These are phyloP conservation scores for Andrena flavipes DNA, from an alignment of 2,888 invertebrate genomes.

Conservation along the genomic window DNA sequence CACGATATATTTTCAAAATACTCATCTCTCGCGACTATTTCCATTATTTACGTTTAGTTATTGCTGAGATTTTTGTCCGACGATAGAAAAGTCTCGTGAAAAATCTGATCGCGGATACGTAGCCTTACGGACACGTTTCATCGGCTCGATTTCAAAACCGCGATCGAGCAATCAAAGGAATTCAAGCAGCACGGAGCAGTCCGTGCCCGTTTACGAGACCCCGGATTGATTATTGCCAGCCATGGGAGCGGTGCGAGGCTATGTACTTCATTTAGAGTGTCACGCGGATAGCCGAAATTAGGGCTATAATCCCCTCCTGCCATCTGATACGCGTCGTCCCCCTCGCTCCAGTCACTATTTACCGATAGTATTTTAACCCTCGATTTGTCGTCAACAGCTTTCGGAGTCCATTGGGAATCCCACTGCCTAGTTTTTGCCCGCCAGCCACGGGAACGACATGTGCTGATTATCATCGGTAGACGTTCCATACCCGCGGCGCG, in stretches of 20 bases:
- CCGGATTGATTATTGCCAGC: constrained; percentile 43
- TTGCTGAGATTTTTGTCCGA: no score
- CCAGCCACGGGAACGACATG: constrained; percentile 65
- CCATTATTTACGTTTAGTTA: no score
- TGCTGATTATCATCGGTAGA: constrained; percentile 61
- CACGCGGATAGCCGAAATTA: constrained; percentile 81
- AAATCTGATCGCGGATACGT: no score
- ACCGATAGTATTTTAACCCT: constrained; percentile 85
- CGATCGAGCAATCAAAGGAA: constrained; percentile 19
- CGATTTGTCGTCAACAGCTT: constrained; percentile 85
- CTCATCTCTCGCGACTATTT: no score
- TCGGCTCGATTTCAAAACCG: not conserved
- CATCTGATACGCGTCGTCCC: constrained; percentile 79
- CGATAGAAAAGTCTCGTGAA: no score
- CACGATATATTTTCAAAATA: no score
- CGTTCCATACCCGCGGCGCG: constrained; percentile 1
- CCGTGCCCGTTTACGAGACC: not conserved
- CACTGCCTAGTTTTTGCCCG: constrained; percentile 60
- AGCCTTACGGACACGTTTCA: not conserved
- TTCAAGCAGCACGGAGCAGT: not conserved
- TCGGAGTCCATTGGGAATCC: constrained; percentile 81
- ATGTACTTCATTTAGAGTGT: constrained; percentile 72
- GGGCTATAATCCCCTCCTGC: constrained; percentile 84
- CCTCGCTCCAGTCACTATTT: constrained; percentile 78
- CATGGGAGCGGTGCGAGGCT: constrained; percentile 52